Conservation (phyloP, 2,888 invertebrate genomes). For the Perithous albicinctus region DNA sequence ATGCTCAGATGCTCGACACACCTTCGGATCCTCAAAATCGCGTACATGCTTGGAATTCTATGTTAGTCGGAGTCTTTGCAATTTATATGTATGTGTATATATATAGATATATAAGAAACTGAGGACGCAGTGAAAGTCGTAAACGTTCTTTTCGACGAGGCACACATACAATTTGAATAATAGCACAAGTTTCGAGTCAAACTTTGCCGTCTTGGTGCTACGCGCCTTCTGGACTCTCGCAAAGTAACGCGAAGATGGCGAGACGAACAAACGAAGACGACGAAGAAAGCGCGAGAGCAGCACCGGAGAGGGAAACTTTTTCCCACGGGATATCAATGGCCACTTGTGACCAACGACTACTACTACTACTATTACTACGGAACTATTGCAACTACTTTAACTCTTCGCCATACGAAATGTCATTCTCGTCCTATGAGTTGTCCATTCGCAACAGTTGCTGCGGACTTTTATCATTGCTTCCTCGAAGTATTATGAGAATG, state of each 20-base stretch:
- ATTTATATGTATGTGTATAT: not conserved
- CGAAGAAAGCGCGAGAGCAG: conserved; percentile 37
- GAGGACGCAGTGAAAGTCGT: conserved; percentile 58
- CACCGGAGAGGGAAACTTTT: conserved; percentile 60
- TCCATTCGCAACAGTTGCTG: conserved; percentile 12
- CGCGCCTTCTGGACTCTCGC: conserved; percentile 59
- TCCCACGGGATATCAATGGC: conserved; percentile 67
- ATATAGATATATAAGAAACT: not conserved
- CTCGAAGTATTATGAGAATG: too few relatives aligned
- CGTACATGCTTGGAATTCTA: conserved; percentile 2
- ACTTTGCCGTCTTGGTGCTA: conserved; percentile 60
- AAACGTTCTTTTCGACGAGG: conserved; percentile 63
- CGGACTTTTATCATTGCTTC: conserved; percentile 31
- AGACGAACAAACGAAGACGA: conserved; percentile 40
- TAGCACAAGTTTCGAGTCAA: conserved; percentile 66
- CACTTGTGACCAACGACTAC: conserved; percentile 65
- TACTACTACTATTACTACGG: conserved; percentile 49
- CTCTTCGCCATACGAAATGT: conserved; percentile 35
- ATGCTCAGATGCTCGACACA: conserved; percentile 4
- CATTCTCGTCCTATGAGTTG: conserved; percentile 47
- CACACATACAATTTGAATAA: conserved; percentile 67
- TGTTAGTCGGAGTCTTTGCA: conserved; percentile 34
- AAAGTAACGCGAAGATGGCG: conserved; percentile 41
- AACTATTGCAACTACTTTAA: conserved; percentile 37
- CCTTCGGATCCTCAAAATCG: conserved; percentile 16